Evolutionary conservation across 2,888 invertebrate genomes (phyloP), one percentile per base, ranked within the genome.

Genomic region (Drosophila neutralis): DNA sequence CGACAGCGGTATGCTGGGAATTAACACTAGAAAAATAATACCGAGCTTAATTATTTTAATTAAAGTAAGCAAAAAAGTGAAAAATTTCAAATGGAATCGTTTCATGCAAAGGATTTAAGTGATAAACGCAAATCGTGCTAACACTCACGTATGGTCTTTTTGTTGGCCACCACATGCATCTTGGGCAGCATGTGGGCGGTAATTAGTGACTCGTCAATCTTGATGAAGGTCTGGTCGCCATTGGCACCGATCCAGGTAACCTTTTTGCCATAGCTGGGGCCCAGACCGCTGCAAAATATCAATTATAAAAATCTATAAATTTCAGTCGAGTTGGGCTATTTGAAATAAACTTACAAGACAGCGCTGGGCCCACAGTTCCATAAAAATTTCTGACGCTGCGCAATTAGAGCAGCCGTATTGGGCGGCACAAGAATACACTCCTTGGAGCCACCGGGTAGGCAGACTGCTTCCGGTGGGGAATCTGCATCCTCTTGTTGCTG

Each of bases 181-280:
- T 97, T 96, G 53, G 97, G 95, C 68, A 99, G 94, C 89, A 97
- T 97, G 79, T 97, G 96, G 0, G 97, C 96, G 92, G 98, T 98
- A 76, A 99, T 97, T n/a, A 98, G 94, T 3, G 96, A 96, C 92
- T 98, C 98, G 80, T 98, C 98, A 62, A 98, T 95, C 92, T 97
- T 97, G 57, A 98, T 94, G 91, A 97, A 98, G 2, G 99, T 99
- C 93, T 98, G 97, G 94, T 99, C 99, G 0, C 98, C 98, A n/a
- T 97, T 97, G 6, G 98, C 98, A 1, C 97, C 97, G 21, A 99
- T 95, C 98, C 98, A 98, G 0, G 97, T 97, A 0, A 98, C 99
- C 86, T 97, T 95, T 80, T 98, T 95, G 0, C 98, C 97, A 93
- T 96, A 96, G 67, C 96, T 95, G 0, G 97, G 96, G 0, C 99